Base-by-base conservation (phyloP, 2,113 vertebrate species). In the Seriola dumerili region DNA sequence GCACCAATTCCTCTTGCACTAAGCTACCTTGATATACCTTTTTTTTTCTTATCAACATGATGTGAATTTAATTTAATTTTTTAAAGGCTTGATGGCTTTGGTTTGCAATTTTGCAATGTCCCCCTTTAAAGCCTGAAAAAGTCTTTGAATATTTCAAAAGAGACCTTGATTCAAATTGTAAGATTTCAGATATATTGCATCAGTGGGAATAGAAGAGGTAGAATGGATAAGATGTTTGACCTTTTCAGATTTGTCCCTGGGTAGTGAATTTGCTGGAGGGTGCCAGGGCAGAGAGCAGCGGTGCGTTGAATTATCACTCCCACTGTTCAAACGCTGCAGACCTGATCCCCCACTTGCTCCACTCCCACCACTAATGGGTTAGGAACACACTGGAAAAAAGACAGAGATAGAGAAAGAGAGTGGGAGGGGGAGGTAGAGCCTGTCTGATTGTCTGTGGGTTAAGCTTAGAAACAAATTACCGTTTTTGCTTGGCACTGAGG, bases 181-280 rank as follows among this genome's bases (percentile, higher is more conserved):
- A 75, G 86, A 85, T 93, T 90, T 91, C 80, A 88, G 70, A 91
- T 89, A 68, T 85, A 87, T 91, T 92, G 87, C 88, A 88, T 93
- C 91, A 89, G 88, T 86, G 81, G 87, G 90, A 92, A 86, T 82
- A 78, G 71, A 84, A 76, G 85, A 79, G 80, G 85, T n/a, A 72
- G 72, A 92, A 93, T 90, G 87, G 88, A 94, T 92, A 90, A 92
- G 89, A 91, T 89, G 87, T 94, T 90, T 94, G 93, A 94, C 94
- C 94, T 95, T 94, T 93, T 89, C 91, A 81, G 85, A 91, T 88
- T 86, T 78, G 88, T 94, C 91, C 92, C 93, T 79, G 81, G 89
- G 87, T 91, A 86, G 90, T 88, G 89, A 92, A 93, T 95, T 90
- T 94, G 90, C 94, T 89, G 68, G 78, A 92, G 91, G 93, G 91